A percentile compares a stretch with the other conserved stretches of the same genome.
phyloP scores from a whole-genome alignment of 1,140 invertebrate species.

The Drosophila tropicalis region DNA sequence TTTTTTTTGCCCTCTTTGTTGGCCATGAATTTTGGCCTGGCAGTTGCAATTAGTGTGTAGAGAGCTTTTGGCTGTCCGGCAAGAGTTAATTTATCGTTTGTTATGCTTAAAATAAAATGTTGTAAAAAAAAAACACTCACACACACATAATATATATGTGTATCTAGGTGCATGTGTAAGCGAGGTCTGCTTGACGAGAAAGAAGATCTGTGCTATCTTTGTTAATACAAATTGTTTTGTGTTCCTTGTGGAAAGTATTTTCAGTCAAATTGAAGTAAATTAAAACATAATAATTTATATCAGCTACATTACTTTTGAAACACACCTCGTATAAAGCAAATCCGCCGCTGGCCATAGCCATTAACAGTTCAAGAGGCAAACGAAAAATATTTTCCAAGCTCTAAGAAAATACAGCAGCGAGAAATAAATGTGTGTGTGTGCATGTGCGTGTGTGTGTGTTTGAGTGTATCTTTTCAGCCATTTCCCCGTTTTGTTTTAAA shows the following conservation, averaged over 20 bases:
- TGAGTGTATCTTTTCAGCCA: constrained; percentile 63
- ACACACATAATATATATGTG: constrained; percentile 5
- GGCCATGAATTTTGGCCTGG: constrained; percentile 52
- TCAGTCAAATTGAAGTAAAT: too few species aligned
- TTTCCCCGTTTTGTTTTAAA: constrained; percentile 64
- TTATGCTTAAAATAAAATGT: constrained; percentile 68
- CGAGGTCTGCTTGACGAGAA: not conserved
- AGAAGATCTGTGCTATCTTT: too few species aligned
- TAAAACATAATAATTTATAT: too few species aligned
- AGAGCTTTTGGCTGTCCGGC: constrained; percentile 57
- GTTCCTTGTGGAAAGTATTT: too few species aligned
- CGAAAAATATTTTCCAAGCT: constrained; percentile 70
- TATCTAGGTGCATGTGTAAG: not conserved
- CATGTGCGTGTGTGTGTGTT: constrained; percentile 27
- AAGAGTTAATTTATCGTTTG: constrained; percentile 74
- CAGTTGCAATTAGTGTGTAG: constrained; percentile 70
- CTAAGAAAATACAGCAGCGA: constrained; percentile 50
- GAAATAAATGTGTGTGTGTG: constrained; percentile 23
- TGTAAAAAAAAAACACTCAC: not conserved
- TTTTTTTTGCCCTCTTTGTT: not conserved
- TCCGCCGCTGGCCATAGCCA: constrained; percentile 55
- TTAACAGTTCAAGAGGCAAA: constrained; percentile 63
- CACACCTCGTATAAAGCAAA: constrained; percentile 32
- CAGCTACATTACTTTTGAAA: not conserved
- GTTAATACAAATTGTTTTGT: too few species aligned